phyloP scores from a whole-genome alignment of 2,797 vertebrate species.

The Distichodus sexfasciatus region DNA sequence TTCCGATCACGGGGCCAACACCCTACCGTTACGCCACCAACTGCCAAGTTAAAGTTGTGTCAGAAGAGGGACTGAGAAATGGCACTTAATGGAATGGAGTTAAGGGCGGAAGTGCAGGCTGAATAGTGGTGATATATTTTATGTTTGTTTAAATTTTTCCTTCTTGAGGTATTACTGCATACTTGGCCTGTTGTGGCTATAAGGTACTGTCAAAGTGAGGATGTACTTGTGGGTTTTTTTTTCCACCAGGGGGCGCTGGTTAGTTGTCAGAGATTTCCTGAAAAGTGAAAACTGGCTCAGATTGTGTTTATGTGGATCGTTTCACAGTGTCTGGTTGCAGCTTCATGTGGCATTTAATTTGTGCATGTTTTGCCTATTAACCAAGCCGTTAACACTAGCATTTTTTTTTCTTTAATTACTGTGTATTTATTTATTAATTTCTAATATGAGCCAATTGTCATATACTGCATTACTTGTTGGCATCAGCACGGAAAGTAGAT shows the following conservation, averaged over 20 bases:
- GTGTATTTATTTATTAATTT: background rate
- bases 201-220: background rate
- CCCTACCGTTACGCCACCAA: too few relatives aligned
- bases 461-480: background rate
- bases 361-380: slow-evolving; percentile 1
- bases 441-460: background rate
- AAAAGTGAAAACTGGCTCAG: background rate
- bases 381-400: background rate
- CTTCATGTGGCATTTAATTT: slow-evolving; percentile 1
- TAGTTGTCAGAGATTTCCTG: slow-evolving; percentile 14
- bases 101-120: slow-evolving; percentile 27
- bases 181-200: background rate
- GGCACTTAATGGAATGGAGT: slow-evolving; percentile 41
- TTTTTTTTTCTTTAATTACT: background rate
- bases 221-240: too few relatives aligned
- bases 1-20: too few relatives aligned
- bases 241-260: slow-evolving; percentile 46
- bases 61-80: slow-evolving; percentile 25
- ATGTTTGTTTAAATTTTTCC: slow-evolving; percentile 40
- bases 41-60: slow-evolving; percentile 10
- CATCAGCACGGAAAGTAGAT: background rate
- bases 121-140: slow-evolving; percentile 47
- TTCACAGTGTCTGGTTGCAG: background rate
- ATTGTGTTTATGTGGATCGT: background rate
- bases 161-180: too few relatives aligned